Evolutionary conservation across 2,888 invertebrate genomes (phyloP).

Genomic region (Dicyrtoma fusca): DNA sequence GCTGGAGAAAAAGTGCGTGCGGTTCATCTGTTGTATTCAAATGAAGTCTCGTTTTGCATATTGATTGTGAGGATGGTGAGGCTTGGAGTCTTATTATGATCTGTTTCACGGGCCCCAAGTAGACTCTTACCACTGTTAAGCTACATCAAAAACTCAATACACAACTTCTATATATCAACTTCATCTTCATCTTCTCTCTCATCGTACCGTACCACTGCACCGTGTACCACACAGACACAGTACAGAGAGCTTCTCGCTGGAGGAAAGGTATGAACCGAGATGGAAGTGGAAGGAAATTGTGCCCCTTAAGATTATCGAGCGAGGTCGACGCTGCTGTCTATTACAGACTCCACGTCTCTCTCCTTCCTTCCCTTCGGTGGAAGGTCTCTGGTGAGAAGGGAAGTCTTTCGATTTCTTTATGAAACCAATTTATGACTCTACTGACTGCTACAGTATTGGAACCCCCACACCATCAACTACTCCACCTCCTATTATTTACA

Average conservation of each 20-base stretch:
- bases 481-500: conserved; percentile 41
- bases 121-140: conserved; percentile 50
- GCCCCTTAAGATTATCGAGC: too few species aligned
- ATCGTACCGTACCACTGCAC: too few species aligned
- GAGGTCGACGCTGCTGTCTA: neutral
- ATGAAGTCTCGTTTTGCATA: conserved; percentile 51
- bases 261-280: too few species aligned
- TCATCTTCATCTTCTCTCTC: conserved; percentile 33
- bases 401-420: too few species aligned
- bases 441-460: conserved; percentile 25
- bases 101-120: conserved; percentile 47
- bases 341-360: neutral
- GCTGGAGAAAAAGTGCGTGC: conserved; percentile 25
- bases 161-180: conserved; percentile 45
- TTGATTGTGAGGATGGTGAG: conserved; percentile 48
- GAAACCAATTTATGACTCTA: conserved; percentile 31
- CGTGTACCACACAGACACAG: too few species aligned
- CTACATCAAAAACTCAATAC: conserved; percentile 50
- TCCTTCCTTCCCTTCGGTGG: neutral
- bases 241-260: too few species aligned
- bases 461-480: conserved; percentile 20
- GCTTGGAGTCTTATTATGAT: conserved; percentile 46
- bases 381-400: neutral
- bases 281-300: conserved; percentile 6
- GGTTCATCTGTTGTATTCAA: conserved; percentile 52